phyloP scores from a whole-genome alignment of 2,888 invertebrate species.

The Meandrusa payeni region DNA sequence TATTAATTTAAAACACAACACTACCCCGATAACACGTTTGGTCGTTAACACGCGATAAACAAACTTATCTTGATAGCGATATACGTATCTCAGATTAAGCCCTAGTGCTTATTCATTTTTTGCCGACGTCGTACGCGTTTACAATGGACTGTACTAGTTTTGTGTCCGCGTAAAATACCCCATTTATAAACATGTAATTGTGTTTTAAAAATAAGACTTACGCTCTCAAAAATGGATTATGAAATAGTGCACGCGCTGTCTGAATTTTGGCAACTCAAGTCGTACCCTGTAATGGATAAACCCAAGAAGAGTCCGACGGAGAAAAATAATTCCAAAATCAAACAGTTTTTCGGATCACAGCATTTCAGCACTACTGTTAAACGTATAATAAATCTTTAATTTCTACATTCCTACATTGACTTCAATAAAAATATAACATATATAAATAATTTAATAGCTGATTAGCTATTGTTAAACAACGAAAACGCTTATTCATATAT shows the following conservation, averaged over 20 bases:
- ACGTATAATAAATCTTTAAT: constrained; percentile 33
- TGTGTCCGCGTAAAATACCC: too few relatives aligned
- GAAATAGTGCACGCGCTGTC: constrained; percentile 26
- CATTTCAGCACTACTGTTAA: constrained; percentile 41
- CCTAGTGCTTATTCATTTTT: constrained; percentile 16
- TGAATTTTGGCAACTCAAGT: constrained; percentile 18
- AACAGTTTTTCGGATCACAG: constrained; percentile 48
- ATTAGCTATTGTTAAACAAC: too few relatives aligned
- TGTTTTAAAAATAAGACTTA: constrained; percentile 3
- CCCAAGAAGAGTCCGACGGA: constrained; percentile 53
- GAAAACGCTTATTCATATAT: too few relatives aligned
- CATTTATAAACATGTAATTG: neutral
- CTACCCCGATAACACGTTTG: constrained; percentile 4
- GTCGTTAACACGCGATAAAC: constrained; percentile 10
- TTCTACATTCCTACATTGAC: too few relatives aligned
- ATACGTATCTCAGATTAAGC: constrained; percentile 22
- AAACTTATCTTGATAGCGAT: constrained; percentile 20
- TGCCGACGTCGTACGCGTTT: neutral
- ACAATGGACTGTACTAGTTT: too few relatives aligned
- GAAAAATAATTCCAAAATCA: constrained; percentile 47
- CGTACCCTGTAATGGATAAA: constrained; percentile 28
- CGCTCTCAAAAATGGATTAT: constrained; percentile 31
- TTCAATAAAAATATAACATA: too few relatives aligned
- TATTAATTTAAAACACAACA: too few relatives aligned
- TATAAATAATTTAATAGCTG: too few relatives aligned